Conservation (phyloP, 2,113 vertebrate species). For the Procavia capensis region DNA sequence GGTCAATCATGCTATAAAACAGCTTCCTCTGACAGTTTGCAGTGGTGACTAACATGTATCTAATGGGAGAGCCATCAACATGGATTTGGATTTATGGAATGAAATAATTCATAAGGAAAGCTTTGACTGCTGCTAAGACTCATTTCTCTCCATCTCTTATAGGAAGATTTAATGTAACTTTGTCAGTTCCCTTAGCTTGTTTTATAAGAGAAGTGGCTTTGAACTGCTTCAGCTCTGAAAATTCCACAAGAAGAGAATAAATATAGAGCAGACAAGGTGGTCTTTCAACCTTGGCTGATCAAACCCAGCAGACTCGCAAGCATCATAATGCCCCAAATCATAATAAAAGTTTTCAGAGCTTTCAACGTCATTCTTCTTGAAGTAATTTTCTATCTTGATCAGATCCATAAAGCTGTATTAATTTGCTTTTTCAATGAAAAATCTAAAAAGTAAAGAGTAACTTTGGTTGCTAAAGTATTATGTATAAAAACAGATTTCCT, state of each 20-base stretch:
- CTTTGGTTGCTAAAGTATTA: background rate
- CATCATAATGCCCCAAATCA: background rate
- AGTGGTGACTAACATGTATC: background rate
- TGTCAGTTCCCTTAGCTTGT: conserved; percentile 31
- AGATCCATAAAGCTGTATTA: background rate
- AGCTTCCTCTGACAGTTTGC: conserved; percentile 67
- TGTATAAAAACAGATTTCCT: background rate
- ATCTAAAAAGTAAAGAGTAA: background rate
- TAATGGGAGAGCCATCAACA: conserved; percentile 21
- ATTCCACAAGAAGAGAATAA: conserved; percentile 40
- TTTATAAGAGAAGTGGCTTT: conserved; percentile 51
- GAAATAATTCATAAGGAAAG: conserved; percentile 66
- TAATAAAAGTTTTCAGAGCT: background rate
- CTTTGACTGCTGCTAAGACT: conserved; percentile 40
- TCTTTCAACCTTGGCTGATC: background rate
- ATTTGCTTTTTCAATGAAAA: background rate
- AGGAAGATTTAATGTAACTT: conserved; percentile 58
- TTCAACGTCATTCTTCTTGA: background rate
- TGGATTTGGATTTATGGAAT: conserved; percentile 75
- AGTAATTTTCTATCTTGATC: background rate
- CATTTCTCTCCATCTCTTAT: conserved; percentile 41
- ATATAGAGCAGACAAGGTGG: background rate
- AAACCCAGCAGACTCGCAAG: background rate
- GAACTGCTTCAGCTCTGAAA: conserved; percentile 20
- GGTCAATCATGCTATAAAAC: conserved; percentile 47